These are phyloP conservation scores for Rhombomys opimus DNA, from an alignment of 2,113 vertebrate species.

Conservation along the genomic window DNA sequence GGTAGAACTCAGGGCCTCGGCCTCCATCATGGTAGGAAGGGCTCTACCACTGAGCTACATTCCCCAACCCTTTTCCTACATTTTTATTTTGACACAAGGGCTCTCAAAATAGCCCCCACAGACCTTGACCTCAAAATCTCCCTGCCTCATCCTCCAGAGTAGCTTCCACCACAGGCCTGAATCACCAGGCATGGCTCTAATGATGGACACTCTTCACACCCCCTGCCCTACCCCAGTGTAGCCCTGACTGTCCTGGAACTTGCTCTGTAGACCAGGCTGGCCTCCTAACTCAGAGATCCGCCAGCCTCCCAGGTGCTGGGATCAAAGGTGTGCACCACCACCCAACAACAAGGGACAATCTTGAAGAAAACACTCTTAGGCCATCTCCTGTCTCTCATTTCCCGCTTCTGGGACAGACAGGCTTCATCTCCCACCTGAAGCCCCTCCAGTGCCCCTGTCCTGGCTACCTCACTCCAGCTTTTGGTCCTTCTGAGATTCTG, in stretches of 20 bases:
- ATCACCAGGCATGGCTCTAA: neutral
- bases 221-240: neutral
- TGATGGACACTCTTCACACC: too few species aligned
- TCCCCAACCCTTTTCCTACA: neutral
- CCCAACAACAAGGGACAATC: neutral
- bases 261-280: neutral
- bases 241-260: neutral
- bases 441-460: neutral
- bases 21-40: neutral
- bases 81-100: neutral
- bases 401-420: neutral
- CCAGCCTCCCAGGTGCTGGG: neutral
- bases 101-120: neutral
- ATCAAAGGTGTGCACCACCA: neutral
- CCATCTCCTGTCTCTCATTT: too few species aligned
- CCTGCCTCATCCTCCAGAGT: neutral
- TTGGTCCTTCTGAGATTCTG: neutral
- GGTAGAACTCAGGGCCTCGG: neutral
- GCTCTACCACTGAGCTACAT: neutral
- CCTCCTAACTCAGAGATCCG: neutral
- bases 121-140: neutral
- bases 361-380: neutral
- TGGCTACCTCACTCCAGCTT: too few species aligned
- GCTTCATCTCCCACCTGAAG: accelerated
- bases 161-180: neutral